These are phyloP conservation scores for Urophycis tenuis DNA, from an alignment of 2,797 vertebrate genomes.

Conservation along the genomic window DNA sequence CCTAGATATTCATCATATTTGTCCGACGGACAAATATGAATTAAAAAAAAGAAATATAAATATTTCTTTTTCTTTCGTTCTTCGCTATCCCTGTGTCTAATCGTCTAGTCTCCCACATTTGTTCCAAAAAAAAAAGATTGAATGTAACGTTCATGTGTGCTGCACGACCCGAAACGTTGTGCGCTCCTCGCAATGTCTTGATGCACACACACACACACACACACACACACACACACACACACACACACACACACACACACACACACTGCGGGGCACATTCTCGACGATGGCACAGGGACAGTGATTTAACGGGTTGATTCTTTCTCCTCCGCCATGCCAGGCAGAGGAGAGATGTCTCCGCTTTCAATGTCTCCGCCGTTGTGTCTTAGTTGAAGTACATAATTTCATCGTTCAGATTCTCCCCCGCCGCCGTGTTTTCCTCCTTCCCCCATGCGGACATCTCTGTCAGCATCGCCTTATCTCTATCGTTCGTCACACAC, in stretches of 20 bases:
- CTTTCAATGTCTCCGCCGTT: conserved; percentile 64
- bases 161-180: background rate
- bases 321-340: conserved; percentile 57
- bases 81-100: background rate
- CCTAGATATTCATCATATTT: background rate
- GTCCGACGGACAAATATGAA: background rate
- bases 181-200: background rate
- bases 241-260: too few relatives aligned
- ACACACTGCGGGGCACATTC: background rate
- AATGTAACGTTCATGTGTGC: background rate
- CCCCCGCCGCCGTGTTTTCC: conserved; percentile 2
- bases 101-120: background rate
- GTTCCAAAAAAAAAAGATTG: background rate
- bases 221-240: too few relatives aligned
- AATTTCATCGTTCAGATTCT: conserved; percentile 67
- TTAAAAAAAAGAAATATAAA: too few relatives aligned
- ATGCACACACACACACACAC: too few relatives aligned
- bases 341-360: conserved; percentile 59
- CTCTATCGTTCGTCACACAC: conserved; percentile 63
- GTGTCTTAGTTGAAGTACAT: conserved; percentile 70
- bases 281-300: conserved; percentile 19
- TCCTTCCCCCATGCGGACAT: conserved; percentile 40
- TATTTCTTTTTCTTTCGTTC: too few relatives aligned
- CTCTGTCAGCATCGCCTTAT: conserved; percentile 65
- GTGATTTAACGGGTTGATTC: conserved; percentile 65